Conservation (phyloP, 2,113 vertebrate genomes). For the Hydrolagus affinis region DNA sequence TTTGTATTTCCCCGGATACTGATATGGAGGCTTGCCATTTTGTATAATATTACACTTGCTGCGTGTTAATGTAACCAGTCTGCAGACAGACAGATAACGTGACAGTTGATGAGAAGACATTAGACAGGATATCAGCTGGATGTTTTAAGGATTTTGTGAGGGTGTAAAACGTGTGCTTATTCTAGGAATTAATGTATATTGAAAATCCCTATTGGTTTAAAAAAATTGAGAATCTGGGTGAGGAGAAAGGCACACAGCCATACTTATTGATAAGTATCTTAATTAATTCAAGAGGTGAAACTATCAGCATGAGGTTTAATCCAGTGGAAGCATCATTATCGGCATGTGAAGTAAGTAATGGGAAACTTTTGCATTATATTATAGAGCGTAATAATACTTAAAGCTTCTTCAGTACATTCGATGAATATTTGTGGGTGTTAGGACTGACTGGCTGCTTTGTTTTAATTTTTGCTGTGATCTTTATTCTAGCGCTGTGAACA, state of each 20-base stretch:
- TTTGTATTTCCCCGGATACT: slow-evolving; percentile 34
- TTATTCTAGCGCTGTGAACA: too few species aligned
- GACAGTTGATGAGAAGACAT: background rate
- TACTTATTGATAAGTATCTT: slow-evolving; percentile 36
- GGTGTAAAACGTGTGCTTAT: background rate
- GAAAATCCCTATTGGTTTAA: background rate
- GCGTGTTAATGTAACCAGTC: background rate
- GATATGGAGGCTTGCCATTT: slow-evolving; percentile 33
- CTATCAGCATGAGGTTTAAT: slow-evolving; percentile 36
- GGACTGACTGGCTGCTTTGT: too few species aligned
- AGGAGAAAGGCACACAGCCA: background rate
- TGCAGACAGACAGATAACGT: background rate
- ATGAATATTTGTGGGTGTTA: too few species aligned
- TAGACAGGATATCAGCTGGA: background rate
- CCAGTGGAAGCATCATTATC: slow-evolving; percentile 18
- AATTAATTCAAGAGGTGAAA: slow-evolving; percentile 25
- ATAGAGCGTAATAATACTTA: too few species aligned
- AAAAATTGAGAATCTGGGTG: slow-evolving; percentile 33
- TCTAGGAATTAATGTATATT: background rate
- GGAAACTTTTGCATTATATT: too few species aligned
- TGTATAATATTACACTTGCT: slow-evolving; percentile 35
- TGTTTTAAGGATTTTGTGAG: background rate
- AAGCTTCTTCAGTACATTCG: too few species aligned
- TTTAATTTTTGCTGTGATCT: too few species aligned
- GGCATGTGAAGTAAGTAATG: background rate